A percentile compares a stretch with the other conserved stretches of the same genome.
Evolutionary conservation across 2,888 invertebrate genomes (phyloP).

Genomic region (Sinopyrophorus schimmeli): DNA sequence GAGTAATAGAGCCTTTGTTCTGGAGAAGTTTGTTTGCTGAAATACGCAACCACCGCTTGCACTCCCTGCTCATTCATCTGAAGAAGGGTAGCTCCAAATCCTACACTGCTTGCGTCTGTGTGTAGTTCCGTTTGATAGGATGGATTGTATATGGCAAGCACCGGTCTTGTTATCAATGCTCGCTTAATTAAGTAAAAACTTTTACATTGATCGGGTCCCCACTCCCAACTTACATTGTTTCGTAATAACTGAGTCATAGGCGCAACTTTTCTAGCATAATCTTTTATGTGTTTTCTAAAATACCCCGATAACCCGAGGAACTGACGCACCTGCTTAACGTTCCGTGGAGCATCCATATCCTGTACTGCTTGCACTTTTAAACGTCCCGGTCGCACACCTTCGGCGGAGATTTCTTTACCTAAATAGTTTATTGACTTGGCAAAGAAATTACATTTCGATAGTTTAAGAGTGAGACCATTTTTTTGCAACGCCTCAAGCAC

Average conservation of each 20-base stretch:
- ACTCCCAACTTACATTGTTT: constrained; percentile 32
- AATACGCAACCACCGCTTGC: constrained; percentile 30
- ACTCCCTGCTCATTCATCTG: constrained; percentile 5
- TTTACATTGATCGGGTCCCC: constrained; percentile 28
- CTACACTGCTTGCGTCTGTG: constrained; percentile 25
- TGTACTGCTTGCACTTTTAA: constrained; percentile 11
- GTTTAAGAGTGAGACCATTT: too few relatives aligned
- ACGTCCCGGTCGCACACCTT: constrained; percentile 10
- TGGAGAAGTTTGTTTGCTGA: constrained; percentile 29
- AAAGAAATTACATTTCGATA: too few relatives aligned
- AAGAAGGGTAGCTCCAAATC: background rate
- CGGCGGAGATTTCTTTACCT: too few relatives aligned
- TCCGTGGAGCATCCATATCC: constrained; percentile 12
- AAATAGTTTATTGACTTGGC: too few relatives aligned
- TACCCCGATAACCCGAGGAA: constrained; percentile 12
- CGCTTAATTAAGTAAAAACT: constrained; percentile 34
- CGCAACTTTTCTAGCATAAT: constrained; percentile 33
- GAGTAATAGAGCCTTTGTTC: constrained; percentile 29
- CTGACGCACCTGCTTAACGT: constrained; percentile 19
- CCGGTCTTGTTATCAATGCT: constrained; percentile 20
- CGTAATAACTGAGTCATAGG: constrained; percentile 36
- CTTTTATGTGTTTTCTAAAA: constrained; percentile 10
- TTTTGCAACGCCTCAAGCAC: too few relatives aligned
- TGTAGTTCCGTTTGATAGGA: constrained; percentile 27
- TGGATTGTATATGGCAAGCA: constrained; percentile 27